Percentiles rank a stretch among this genome's conserved stretches.
Evolutionary conservation across 2,797 vertebrate species (phyloP).

Genomic region (Sebastes taczanowskii): DNA sequence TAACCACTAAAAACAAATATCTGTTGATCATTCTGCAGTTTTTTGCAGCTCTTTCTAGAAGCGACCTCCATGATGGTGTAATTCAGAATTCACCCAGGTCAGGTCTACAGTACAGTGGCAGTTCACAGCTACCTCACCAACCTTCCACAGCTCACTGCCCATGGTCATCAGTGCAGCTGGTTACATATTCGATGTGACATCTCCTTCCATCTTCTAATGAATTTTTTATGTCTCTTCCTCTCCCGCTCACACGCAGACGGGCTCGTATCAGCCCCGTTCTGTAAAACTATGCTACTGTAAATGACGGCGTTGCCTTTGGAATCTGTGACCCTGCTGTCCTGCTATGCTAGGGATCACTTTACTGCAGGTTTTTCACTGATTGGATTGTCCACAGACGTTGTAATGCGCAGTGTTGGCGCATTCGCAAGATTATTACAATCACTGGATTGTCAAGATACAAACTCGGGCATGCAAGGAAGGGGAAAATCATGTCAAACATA

Average conservation of each 20-base stretch:
- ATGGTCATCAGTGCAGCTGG: conserved; percentile 72
- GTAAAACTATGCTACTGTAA: conserved; percentile 50
- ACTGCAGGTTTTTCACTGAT: neutral
- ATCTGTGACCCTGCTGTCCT: neutral
- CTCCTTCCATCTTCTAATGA: conserved; percentile 82
- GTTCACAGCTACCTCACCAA: conserved; percentile 48
- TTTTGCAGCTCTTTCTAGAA: neutral
- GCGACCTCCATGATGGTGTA: neutral
- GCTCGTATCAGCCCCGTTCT: conserved; percentile 31
- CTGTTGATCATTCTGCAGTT: neutral
- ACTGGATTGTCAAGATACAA: neutral
- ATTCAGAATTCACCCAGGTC: conserved; percentile 39
- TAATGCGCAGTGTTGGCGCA: neutral
- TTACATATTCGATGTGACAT: conserved; percentile 83
- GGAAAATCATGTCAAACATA: neutral
- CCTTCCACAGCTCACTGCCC: conserved; percentile 66
- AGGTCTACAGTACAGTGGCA: conserved; percentile 9
- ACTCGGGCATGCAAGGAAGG: neutral
- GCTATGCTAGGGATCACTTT: neutral
- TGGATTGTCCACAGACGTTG: neutral
- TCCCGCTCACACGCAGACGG: conserved; percentile 54
- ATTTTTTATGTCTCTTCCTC: conserved; percentile 82
- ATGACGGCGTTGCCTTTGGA: conserved; percentile 39
- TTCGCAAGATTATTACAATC: neutral
- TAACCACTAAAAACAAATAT: neutral